Percentiles rank a stretch among this genome's conserved stretches.
phyloP scores from a whole-genome alignment of 1,140 invertebrate species.

The Conus ventricosus region DNA sequence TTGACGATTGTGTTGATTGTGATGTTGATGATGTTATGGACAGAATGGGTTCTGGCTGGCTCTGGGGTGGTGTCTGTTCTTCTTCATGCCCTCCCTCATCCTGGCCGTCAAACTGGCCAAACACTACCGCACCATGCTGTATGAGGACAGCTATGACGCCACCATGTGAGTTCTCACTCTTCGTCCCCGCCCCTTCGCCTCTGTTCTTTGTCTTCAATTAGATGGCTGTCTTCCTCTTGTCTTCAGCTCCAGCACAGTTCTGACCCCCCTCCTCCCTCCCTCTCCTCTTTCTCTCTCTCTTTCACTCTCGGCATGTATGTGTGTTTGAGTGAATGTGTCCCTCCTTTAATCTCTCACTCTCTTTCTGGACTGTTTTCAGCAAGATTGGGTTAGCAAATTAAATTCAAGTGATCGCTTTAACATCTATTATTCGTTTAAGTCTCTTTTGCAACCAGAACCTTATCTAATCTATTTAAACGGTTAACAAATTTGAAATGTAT shows the following conservation, averaged over 20 bases:
- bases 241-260: not conserved
- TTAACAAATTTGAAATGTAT: no score
- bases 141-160: constrained; percentile 29
- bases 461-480: no score
- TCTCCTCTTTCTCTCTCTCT: not conserved
- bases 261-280: not conserved
- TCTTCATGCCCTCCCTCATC: constrained; percentile 87
- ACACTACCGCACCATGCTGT: constrained; percentile 53
- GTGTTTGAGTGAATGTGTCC: no score
- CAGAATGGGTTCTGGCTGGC: constrained; percentile 94
- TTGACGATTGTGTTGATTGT: not conserved
- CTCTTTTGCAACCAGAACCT: no score
- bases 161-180: not conserved
- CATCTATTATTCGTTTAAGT: no score
- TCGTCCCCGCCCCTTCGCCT: no score
- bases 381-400: no score
- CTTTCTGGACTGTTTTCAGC: no score
- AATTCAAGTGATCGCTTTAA: no score
- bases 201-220: not conserved
- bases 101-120: constrained; percentile 85
- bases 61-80: constrained; percentile 85
- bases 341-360: no score
- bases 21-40: not conserved
- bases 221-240: not conserved
- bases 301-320: not conserved